A percentile compares a stretch with the other conserved stretches of the same genome.
Conservation (phyloP, 2,888 invertebrate genomes). For the Bruchidius siliquastri region DNA sequence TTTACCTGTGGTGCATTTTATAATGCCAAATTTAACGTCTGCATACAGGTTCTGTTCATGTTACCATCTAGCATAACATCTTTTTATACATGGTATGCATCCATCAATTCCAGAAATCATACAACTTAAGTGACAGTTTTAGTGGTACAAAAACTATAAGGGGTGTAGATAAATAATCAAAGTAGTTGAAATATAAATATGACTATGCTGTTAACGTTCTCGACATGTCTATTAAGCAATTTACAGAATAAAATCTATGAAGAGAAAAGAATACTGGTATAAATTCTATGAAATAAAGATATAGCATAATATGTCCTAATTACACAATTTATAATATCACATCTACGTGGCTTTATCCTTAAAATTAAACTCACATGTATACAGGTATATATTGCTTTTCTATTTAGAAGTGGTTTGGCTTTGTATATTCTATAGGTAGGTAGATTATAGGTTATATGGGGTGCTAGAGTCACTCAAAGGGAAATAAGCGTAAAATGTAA, state of each 20-base stretch:
- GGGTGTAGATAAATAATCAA: not conserved
- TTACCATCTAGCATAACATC: too few relatives aligned
- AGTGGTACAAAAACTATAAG: not conserved
- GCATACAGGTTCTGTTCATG: too few relatives aligned
- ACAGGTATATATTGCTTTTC: conserved; percentile 23
- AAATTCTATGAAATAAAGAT: not conserved
- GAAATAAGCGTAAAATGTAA: not conserved
- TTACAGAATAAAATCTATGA: not conserved
- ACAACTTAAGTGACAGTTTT: not conserved
- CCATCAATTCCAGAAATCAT: not conserved
- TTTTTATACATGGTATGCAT: not conserved
- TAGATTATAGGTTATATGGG: not conserved
- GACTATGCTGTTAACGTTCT: not conserved
- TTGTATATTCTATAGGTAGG: conserved; percentile 9
- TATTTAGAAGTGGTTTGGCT: conserved; percentile 21
- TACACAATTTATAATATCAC: conserved; percentile 19
- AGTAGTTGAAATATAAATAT: not conserved
- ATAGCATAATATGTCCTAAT: not conserved
- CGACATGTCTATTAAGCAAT: not conserved
- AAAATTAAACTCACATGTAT: conserved; percentile 16
- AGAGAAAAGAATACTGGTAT: not conserved
- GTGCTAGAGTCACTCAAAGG: not conserved
- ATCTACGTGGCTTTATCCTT: conserved; percentile 17
- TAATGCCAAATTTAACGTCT: too few relatives aligned
- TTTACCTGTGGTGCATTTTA: too few relatives aligned